Evolutionary conservation across 2,113 vertebrate genomes (phyloP), one percentile per base, ranked within the genome.

Genomic region (Amblyornis subalaris): DNA sequence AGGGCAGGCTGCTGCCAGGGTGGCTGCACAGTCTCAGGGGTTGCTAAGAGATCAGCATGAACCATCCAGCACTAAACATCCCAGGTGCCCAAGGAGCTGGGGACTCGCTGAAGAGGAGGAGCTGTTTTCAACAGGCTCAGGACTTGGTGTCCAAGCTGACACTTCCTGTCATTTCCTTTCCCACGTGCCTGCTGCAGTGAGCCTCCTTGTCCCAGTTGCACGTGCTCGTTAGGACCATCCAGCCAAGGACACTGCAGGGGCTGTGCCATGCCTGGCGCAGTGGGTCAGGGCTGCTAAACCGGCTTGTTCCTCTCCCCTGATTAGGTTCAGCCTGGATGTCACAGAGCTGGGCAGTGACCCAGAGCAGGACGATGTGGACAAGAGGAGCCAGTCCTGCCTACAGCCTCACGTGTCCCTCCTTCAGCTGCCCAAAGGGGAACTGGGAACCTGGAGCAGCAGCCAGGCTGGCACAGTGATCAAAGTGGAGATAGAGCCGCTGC

Each of bases 311-410:
- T 93, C 35, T 70, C 65, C 38, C 47, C n/a, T 61, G 29, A 10
- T 60, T 38, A 99, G 99, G 88, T 97, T 99, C 85, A 99, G 99
- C 96, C 93, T 99, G 38, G 98, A 99, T 40, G 75, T 97, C 28
- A 94, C 91, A 0, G 97, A 96, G 24, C 83, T 94, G 38, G 98
- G 98, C 97, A 99, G 98, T 7, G 98, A 98, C 10, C 96, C 96
- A 50, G 98, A 98, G 71, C 94, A 93, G 81, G 98, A 95, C 31
- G 98, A 98, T 2, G 96, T 95, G 36, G 96, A 92, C 22, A 96
- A 91, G 65, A 31, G 74, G 21, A 89, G 45, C 61, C 93, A 96
- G 47, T 81, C 92, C 47, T 83, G 93, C 54, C 74, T 55, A 0
- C 78, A 97, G 79, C 94, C 97, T 76, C 31, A 57, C 5, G 42